A percentile compares a stretch with the other conserved stretches of the same genome.
Conservation (phyloP, 1,140 invertebrate genomes). For the Conus ventricosus region DNA sequence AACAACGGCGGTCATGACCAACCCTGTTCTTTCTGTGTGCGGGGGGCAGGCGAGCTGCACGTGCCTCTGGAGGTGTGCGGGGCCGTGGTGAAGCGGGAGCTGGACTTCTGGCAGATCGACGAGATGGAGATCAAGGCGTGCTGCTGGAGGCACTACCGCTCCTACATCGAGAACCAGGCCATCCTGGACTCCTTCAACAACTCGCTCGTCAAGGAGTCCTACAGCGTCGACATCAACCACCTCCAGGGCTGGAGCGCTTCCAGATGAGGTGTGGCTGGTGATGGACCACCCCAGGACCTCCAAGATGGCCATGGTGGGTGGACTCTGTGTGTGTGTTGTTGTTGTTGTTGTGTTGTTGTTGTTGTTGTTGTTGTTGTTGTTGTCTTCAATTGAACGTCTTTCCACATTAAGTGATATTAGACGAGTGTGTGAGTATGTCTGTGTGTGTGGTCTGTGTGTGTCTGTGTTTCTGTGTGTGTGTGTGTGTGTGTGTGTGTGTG, state of each 20-base stretch:
- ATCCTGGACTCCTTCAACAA: conserved; percentile 69
- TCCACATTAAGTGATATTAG: too few species aligned
- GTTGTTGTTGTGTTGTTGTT: neutral
- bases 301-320: conserved; percentile 66
- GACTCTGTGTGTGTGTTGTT: neutral
- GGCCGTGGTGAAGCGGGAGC: conserved; percentile 74
- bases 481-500: too few species aligned
- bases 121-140: conserved; percentile 70
- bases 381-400: too few species aligned
- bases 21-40: neutral
- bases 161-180: conserved; percentile 71
- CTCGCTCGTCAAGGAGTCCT: conserved; percentile 60
- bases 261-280: conserved; percentile 69
- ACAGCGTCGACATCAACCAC: conserved; percentile 56
- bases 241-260: conserved; percentile 63
- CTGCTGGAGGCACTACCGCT: conserved; percentile 70
- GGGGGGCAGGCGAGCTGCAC: conserved; percentile 73
- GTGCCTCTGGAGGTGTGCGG: conserved; percentile 74
- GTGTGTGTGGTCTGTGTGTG: too few species aligned
- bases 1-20: too few species aligned
- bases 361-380: too few species aligned
- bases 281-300: conserved; percentile 68
- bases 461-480: too few species aligned
- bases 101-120: conserved; percentile 74
- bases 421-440: too few species aligned